Percentiles rank a stretch among this genome's conserved stretches.
phyloP scores from a whole-genome alignment of 1,140 invertebrate genomes.

The Argopecten irradians region DNA sequence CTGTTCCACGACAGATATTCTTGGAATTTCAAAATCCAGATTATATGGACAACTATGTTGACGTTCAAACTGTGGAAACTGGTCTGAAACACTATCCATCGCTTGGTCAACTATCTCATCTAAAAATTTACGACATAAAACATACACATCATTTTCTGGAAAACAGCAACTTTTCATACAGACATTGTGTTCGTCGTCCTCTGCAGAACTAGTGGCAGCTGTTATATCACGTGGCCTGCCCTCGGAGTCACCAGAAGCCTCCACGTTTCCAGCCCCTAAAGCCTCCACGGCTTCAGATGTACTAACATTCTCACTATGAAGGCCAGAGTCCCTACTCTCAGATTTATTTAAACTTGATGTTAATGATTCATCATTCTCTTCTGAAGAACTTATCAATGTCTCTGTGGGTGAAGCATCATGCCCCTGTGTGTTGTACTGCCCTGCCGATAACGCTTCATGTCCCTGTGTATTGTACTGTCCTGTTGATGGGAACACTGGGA shows the following conservation, averaged over 20 bases:
- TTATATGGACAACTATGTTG: conserved; percentile 62
- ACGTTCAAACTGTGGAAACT: neutral
- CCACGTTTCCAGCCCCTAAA: conserved; percentile 25
- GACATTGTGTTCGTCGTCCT: neutral
- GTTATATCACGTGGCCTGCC: neutral
- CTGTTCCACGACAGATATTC: conserved; percentile 43
- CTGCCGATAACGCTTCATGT: neutral
- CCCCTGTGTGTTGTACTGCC: neutral
- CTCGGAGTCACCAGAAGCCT: neutral
- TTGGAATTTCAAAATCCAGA: conserved; percentile 59
- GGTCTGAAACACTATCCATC: conserved; percentile 26
- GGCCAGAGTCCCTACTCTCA: conserved; percentile 71
- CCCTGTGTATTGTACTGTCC: neutral
- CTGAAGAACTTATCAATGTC: conserved; percentile 35
- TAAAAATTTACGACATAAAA: conserved; percentile 37
- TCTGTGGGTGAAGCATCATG: conserved; percentile 34
- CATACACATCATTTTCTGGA: conserved; percentile 25
- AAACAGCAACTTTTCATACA: conserved; percentile 32
- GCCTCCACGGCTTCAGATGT: conserved; percentile 60
- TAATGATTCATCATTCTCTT: conserved; percentile 31
- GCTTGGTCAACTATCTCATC: conserved; percentile 49
- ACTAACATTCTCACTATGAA: conserved; percentile 70
- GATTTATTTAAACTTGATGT: conserved; percentile 64
- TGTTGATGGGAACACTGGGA: neutral
- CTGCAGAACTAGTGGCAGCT: neutral